Conservation (phyloP, 1,140 invertebrate species). For the Mycetomoellerius zeteki region DNA sequence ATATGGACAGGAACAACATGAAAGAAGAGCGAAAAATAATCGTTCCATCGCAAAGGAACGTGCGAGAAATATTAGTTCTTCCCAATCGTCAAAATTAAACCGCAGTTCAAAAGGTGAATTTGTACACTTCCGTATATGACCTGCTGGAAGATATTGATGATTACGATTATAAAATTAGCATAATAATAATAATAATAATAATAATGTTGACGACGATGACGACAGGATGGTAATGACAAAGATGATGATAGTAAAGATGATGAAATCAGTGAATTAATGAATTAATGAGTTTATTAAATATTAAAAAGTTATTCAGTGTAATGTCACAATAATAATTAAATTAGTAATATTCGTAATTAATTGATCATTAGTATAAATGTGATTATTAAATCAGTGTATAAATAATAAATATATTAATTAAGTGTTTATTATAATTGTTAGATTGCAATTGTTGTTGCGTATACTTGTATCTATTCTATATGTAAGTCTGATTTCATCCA, state of each 20-base stretch:
- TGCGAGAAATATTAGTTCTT: constrained; percentile 12
- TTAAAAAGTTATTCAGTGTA: constrained; percentile 21
- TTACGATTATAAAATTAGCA: not conserved
- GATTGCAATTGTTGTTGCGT: too few relatives aligned
- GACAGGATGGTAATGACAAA: not conserved
- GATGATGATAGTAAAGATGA: not conserved
- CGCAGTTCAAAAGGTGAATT: constrained; percentile 63
- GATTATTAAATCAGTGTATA: constrained; percentile 31
- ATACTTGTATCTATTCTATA: too few relatives aligned
- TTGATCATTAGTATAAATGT: not conserved
- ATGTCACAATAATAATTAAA: constrained; percentile 6
- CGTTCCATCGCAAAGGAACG: constrained; percentile 34
- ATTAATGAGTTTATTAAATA: constrained; percentile 28
- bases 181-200: not conserved
- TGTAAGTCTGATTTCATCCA: too few relatives aligned
- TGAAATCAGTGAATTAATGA: constrained; percentile 1
- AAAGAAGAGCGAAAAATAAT: constrained; percentile 18
- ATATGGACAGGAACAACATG: not conserved
- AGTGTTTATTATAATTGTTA: too few relatives aligned
- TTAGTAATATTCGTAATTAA: not conserved
- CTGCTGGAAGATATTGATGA: not conserved
- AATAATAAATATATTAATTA: not conserved
- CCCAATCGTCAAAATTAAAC: constrained; percentile 5
- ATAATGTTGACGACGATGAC: not conserved
- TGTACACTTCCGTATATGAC: constrained; percentile 75